Conservation (phyloP, 2,888 invertebrate genomes). For the Tridacna gigas region DNA sequence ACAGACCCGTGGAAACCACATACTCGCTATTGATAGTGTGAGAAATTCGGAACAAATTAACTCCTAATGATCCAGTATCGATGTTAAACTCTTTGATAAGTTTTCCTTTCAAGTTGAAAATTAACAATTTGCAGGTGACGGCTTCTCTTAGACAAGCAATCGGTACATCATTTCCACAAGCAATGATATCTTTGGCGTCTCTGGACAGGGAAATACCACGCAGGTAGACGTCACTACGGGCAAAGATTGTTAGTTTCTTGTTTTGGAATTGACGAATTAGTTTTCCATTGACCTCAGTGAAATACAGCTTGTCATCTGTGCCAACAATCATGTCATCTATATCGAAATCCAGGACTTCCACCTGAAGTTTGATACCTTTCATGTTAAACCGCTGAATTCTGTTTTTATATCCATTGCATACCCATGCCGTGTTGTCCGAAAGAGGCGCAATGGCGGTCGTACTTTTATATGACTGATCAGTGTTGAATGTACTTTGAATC, state of each 20-base stretch:
- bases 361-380: slow-evolving; percentile 39
- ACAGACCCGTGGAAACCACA: slow-evolving; percentile 56
- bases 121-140: slow-evolving; percentile 40
- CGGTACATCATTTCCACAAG: slow-evolving; percentile 62
- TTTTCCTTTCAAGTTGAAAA: slow-evolving; percentile 45
- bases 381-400: slow-evolving; percentile 51
- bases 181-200: slow-evolving; percentile 45
- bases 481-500: slow-evolving; percentile 56
- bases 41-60: slow-evolving; percentile 52
- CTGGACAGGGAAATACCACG: slow-evolving; percentile 49
- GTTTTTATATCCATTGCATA: slow-evolving; percentile 57
- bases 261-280: slow-evolving; percentile 44
- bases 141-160: slow-evolving; percentile 56
- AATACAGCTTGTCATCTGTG: slow-evolving; percentile 36
- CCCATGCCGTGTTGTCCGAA: slow-evolving; percentile 59
- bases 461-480: slow-evolving; percentile 54
- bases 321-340: slow-evolving; percentile 63
- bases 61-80: slow-evolving; percentile 46
- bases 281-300: slow-evolving; percentile 60
- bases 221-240: slow-evolving; percentile 56
- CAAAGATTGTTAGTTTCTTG: slow-evolving; percentile 51
- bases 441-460: slow-evolving; percentile 58
- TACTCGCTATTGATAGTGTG: slow-evolving; percentile 59
- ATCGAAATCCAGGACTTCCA: slow-evolving; percentile 58
- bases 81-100: slow-evolving; percentile 41